Conservation (phyloP, 2,888 invertebrate species). For the Lasioglossum marginatum region DNA sequence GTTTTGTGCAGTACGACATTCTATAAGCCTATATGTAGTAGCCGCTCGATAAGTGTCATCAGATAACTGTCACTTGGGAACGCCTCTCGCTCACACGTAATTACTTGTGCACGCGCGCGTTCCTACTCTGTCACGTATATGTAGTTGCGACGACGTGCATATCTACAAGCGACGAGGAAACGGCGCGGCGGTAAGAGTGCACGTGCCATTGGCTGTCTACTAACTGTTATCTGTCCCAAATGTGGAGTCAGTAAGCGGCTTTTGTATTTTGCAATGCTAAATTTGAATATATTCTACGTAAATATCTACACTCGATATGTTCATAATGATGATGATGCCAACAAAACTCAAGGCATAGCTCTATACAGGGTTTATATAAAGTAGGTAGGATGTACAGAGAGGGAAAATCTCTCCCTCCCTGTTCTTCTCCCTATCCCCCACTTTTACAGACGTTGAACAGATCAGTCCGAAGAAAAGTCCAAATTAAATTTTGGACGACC, state of each 20-base stretch:
- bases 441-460: too few relatives aligned
- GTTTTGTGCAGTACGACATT: neutral
- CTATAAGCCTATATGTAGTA: neutral
- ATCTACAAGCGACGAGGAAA: neutral
- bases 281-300: neutral
- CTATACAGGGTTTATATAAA: neutral
- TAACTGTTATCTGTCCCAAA: neutral
- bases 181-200: neutral
- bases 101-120: neutral
- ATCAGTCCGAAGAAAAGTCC: too few relatives aligned
- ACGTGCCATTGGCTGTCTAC: neutral
- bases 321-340: neutral
- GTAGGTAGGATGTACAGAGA: too few relatives aligned
- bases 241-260: neutral
- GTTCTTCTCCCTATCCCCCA: too few relatives aligned
- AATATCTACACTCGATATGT: neutral
- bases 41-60: conserved; percentile 9
- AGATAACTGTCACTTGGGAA: conserved; percentile 10
- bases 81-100: neutral
- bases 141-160: neutral
- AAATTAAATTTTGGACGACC: too few relatives aligned
- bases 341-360: neutral
- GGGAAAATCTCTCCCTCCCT: too few relatives aligned
- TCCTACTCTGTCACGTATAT: neutral
- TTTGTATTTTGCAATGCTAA: neutral